Percentiles rank a stretch among this genome's conserved stretches.
These are phyloP conservation scores for Heliopora coerulea DNA, from an alignment of 92 coral and sea anemone genomes.

Conservation along the genomic window DNA sequence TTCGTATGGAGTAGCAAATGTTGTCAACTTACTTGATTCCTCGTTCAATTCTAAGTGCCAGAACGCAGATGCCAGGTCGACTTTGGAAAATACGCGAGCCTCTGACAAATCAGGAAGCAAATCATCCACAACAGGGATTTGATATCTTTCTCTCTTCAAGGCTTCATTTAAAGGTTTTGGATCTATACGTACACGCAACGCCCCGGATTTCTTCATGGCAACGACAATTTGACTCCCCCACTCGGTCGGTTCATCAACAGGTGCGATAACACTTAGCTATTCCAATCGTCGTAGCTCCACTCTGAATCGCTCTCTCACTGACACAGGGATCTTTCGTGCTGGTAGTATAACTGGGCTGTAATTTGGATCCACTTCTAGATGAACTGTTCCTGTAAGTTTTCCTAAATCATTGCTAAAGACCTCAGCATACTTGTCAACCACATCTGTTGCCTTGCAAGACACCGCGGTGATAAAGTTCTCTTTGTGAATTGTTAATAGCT, in stretches of 20 bases:
- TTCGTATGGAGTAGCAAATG: slow-evolving; percentile 36
- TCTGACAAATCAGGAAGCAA: slow-evolving; percentile 25
- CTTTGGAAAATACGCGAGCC: slow-evolving; percentile 43
- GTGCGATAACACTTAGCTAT: slow-evolving; percentile 29
- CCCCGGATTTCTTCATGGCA: slow-evolving; percentile 27
- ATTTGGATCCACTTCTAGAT: slow-evolving; percentile 39
- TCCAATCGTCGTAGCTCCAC: slow-evolving; percentile 39
- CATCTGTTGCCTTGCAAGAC: slow-evolving; percentile 7
- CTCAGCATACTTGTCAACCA: slow-evolving; percentile 38
- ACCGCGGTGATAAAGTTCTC: slow-evolving; percentile 38
- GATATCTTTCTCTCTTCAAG: slow-evolving; percentile 13
- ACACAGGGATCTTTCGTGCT: slow-evolving; percentile 43
- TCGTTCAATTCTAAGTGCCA: slow-evolving; percentile 15
- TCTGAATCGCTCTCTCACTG: slow-evolving; percentile 32
- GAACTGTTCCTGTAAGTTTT: slow-evolving; percentile 48
- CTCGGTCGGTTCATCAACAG: slow-evolving; percentile 40
- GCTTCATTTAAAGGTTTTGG: slow-evolving; percentile 18
- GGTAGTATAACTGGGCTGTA: slow-evolving; percentile 32
- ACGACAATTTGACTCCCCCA: slow-evolving; percentile 45
- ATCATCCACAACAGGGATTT: slow-evolving; percentile 13
- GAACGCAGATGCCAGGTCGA: slow-evolving; percentile 38
- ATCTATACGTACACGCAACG: slow-evolving; percentile 24
- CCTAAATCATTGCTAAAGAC: slow-evolving; percentile 41
- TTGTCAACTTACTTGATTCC: slow-evolving; percentile 31
- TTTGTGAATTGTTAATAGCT: slow-evolving; percentile 48